These are phyloP conservation scores for Mirza zaza DNA, from an alignment of 2,113 vertebrate species.

Conservation along the genomic window DNA sequence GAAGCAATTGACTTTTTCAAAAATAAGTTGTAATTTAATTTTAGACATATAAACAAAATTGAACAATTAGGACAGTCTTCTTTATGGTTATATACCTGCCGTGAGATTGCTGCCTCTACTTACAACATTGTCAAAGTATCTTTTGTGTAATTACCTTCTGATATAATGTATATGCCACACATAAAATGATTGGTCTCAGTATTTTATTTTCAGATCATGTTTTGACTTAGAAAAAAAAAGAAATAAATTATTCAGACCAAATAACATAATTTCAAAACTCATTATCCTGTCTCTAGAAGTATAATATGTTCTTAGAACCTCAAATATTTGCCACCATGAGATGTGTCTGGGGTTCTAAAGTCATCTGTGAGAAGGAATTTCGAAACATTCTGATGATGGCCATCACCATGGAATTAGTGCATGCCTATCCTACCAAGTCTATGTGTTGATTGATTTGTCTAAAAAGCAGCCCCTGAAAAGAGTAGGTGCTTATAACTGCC, in stretches of 20 bases:
- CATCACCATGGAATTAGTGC: background rate
- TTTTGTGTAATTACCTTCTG: background rate
- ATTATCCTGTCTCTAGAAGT: background rate
- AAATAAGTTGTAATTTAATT: background rate
- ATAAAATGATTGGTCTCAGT: background rate
- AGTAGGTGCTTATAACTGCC: background rate
- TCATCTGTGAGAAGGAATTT: background rate
- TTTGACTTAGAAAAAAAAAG: background rate
- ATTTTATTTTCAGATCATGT: background rate
- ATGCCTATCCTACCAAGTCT: fast-evolving
- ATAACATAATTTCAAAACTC: background rate
- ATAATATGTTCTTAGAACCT: background rate
- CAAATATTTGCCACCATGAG: background rate
- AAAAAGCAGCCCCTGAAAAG: background rate
- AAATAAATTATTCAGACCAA: background rate
- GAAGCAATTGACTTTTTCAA: background rate
- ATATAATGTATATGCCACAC: no score
- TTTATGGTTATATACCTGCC: background rate
- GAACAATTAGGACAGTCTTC: no score
- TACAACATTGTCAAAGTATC: background rate
- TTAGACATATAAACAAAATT: background rate
- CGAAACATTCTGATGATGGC: background rate
- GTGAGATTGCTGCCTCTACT: background rate
- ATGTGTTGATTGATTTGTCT: no score
- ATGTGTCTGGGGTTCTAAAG: background rate